Base-by-base conservation (phyloP, 2,113 vertebrate genomes). In the Pitta sordida region DNA sequence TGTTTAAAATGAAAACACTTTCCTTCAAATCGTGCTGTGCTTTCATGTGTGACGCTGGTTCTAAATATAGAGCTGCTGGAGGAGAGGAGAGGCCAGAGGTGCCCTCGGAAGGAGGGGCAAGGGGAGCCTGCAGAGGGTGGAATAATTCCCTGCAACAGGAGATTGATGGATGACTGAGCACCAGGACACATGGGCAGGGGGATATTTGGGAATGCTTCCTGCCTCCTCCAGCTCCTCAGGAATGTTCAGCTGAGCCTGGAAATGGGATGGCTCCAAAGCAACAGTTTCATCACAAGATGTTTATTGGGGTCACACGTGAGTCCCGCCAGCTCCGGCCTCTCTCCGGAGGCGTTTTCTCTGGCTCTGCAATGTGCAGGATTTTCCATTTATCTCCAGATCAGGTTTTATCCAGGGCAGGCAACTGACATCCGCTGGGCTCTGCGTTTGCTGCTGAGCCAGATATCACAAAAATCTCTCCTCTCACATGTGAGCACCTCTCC, bases 301-400 rank as follows among this genome's bases (percentile, higher is more conserved):
- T 96, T 91, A 87, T 30, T 64, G 94, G 91, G 93, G 91, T 84
- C 76, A 58, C 70, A 74, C 23, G 13, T 55, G 63, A 93, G 85
- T 24, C 80, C 52, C 51, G 81, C 74, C 71, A 1, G 1, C 67
- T 9, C 4, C 13, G 2, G 24, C 24, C 63, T 20, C 34, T 68
- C 79, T 56, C 21, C 1, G 0, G 58, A 52, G 39, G 15, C 0
- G 0, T 48, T 71, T 14, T 9, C 2, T 0, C 63, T 3, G 0
- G 7, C 10, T 0, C 59, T 29, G 76, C 30, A 23, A 8, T 8
- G 83, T 63, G 64, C 9, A 55, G 91, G 76, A 86, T 90, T 95
- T 81, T 74, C 93, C 63, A 39, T 37, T 69, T 51, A 19, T 58
- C 84, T 90, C 78, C 88, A 65, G 73, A 65, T 83, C 95, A 69